Evolutionary conservation across 2,113 vertebrate genomes (phyloP), one percentile per base, ranked within the genome.

Genomic region (Syngnathoides biaculeatus): DNA sequence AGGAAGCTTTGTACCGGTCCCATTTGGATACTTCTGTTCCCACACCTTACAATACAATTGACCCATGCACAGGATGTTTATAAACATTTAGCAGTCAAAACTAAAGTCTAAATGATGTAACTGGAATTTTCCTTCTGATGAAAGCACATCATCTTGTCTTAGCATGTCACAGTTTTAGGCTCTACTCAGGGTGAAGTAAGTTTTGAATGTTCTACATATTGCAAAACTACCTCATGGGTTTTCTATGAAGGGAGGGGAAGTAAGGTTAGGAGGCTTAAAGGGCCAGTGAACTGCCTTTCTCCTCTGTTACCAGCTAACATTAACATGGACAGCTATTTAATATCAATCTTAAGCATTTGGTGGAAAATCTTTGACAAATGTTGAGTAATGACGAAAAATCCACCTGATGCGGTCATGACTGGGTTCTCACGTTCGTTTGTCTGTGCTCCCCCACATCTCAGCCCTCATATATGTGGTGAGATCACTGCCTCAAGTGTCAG

Each of bases 401-500:
- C 56, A 48, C 35, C n/a, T 19, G 13, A 48, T 43, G 57, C 39
- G 52, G 38, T 70, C 73, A 73, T 67, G 68, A 9, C 5, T 78
- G 68, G 83, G 74, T 83, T 55, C 65, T n/a, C 52, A 39, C 68
- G 40, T 83, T 79, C 78, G 63, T 83, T 77, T 77, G 59, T 61
- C 69, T 67, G n/a, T n/a, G 58, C 38, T 30, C 8, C 2, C 22
- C 82, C 84, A 66, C 63, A 69, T 84, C 81, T 84, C 26, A 53
- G 70, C 8, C 67, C 15, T 4, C 8, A 8, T 66, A 52, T 27
- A 70, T 61, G 72, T 65, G 83, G 81, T 85, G 79, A 84, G 80
- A 75, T 87, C 87, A 80, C 65, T 3, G 11, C 39, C 13, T 81
- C 81, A 86, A 79, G 47, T 81, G 82, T 84, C 35, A 56, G 72